These are phyloP conservation scores for Nannobrachium achirus DNA, from an alignment of 2,113 vertebrate genomes.

Conservation along the genomic window DNA sequence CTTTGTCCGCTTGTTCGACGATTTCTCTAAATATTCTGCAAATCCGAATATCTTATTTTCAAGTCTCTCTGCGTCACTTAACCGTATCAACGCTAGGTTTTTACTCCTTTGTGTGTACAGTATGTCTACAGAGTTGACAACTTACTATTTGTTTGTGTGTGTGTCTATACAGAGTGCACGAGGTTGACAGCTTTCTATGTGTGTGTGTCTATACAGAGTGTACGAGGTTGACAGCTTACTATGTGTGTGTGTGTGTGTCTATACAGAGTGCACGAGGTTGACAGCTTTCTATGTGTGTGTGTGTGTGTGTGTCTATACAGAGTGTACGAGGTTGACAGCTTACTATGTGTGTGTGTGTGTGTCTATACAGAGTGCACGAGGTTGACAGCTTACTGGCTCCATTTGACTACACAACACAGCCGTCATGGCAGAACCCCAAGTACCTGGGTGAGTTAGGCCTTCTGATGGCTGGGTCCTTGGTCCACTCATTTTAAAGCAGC, in stretches of 20 bases:
- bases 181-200: too few relatives aligned
- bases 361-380: conserved; percentile 73
- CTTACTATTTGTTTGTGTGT: not conserved
- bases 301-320: conserved; percentile 39
- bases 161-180: too few relatives aligned
- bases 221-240: not conserved
- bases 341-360: conserved; percentile 49
- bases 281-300: conserved; percentile 7
- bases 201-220: too few relatives aligned
- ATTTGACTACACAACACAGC: conserved; percentile 81
- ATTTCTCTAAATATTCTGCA: too few relatives aligned
- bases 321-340: conserved; percentile 80
- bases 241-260: not conserved
- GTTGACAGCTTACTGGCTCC: conserved; percentile 81
- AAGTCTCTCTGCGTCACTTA: too few relatives aligned
- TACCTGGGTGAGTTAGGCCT: conserved; percentile 75
- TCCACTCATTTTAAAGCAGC: too few relatives aligned
- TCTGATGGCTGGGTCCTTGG: too few relatives aligned
- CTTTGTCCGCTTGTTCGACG: too few relatives aligned
- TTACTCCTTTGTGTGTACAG: not conserved
- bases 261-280: too few relatives aligned
- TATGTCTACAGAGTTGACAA: not conserved
- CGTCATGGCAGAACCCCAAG: conserved; percentile 81
- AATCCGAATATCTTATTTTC: too few relatives aligned
- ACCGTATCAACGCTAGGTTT: too few relatives aligned